Evolutionary conservation across 2,888 invertebrate genomes (phyloP), one percentile per base, ranked within the genome.

Genomic region (Brachypalpus laphriformis): DNA sequence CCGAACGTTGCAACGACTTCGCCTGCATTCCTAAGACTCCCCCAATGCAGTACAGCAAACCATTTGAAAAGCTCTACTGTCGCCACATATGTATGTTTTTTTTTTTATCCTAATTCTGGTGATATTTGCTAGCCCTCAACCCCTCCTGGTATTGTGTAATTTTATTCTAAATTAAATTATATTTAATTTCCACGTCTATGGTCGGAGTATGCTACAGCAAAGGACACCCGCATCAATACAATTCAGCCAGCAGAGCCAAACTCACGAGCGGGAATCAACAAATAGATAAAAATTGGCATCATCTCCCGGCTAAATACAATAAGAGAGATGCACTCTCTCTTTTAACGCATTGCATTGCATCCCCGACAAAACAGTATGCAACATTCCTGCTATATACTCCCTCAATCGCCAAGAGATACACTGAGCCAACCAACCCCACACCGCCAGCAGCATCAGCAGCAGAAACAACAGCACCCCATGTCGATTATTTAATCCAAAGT

Each of bases 401-500:
- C 70, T 49, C 61, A 59, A 59, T 47, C 45, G 63, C 28, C 16
- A 3, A 49, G 20, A 59, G 16, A 25, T 20, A 9, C 49, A 71
- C 8, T 16, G 22, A 18, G 22, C 28, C n/a, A 57, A 18, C 18
- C 4, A 28, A 1, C 28, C n/a, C n/a, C n/a, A 5, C 5, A 40
- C 14, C 37, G 37, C 14, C 3, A 65, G 25, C 18, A 70, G 40
- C 28, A 42, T 28, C 57, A 47, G 34, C 34, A 9, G 9, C 34
- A 34, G n/a, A n/a, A n/a, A n/a, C n/a, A 34, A 28, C 74, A 59
- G 28, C 56, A 65, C 51, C 80, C 49, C 71, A 57, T 56, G 65
- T 66, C 75, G 59, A 81, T 85, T 81, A 71, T 75, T 71, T 70
- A 75, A 85, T 75, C 51, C 63, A 82, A 77, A 80, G 63, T 47